Evolutionary conservation across 2,113 vertebrate species (phyloP), one percentile per base, ranked within the genome.

Genomic region (Muscicapa adusta): DNA sequence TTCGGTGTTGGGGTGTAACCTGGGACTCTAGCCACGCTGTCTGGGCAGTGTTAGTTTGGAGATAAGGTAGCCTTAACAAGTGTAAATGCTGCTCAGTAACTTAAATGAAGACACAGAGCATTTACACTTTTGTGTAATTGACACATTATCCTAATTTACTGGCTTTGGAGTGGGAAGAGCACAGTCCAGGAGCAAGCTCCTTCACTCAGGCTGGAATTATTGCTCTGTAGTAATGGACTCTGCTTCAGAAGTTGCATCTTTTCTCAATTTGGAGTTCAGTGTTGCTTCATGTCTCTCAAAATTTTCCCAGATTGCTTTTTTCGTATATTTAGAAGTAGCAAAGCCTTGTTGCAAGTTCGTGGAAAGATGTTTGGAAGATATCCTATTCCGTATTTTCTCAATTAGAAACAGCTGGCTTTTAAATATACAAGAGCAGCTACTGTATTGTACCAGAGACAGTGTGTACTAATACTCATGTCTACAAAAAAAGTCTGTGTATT

Each of bases 301-400:
- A 42, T 68, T 78, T 75, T 51, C 28, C 48, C 34, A 65, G 40
- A 71, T 74, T 23, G 14, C 48, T 93, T 94, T 76, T 68, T 72
- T 90, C 22, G 0, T 93, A 2, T 47, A 77, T 90, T 86, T 77
- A 42, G 53, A 93, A 83, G 71, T 15, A 68, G 53, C 12, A 24
- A 78, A 96, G 43, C 40, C 54, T 42, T 62, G 25, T 62, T 94
- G 71, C 47, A 48, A 77, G 60, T 79, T 94, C 0, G 1, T 84
- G 79, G 85, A 85, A 88, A 96, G 85, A 90, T 86, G 45, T 93
- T 96, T 96, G 90, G 93, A 96, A 95, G 85, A 74, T 77, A 80
- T 90, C 88, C 88, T 93, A 20, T 56, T 94, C 61, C 2, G 1
- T 88, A 36, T 86, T 95, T 77, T 88, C 79, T 91, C 87, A 84